These are phyloP conservation scores for Morone chrysops DNA, from an alignment of 2,113 vertebrate species.

Conservation along the genomic window DNA sequence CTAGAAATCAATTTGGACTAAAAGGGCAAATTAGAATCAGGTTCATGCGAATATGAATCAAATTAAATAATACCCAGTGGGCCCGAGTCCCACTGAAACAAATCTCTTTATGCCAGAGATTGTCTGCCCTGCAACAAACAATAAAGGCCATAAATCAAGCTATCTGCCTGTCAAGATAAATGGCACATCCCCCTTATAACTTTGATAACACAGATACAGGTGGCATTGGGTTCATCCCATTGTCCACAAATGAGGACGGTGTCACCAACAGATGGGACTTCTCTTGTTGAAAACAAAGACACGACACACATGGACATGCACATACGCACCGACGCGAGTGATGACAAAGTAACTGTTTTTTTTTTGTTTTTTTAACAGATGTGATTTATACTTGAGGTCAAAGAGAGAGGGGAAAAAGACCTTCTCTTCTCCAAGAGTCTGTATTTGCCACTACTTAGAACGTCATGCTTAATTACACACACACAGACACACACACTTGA, in stretches of 20 bases:
- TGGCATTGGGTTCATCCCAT: conserved; percentile 55
- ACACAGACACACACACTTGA: conserved; percentile 44
- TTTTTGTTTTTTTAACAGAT: conserved; percentile 3
- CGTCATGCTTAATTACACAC: conserved; percentile 40
- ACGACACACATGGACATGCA: conserved; percentile 12
- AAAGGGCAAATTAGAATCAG: conserved; percentile 23
- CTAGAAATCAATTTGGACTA: conserved; percentile 13
- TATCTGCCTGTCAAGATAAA: conserved; percentile 52
- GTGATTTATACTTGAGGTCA: conserved; percentile 23
- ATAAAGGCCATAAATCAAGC: conserved; percentile 65
- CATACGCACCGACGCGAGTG: neutral
- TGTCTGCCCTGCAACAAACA: conserved; percentile 43
- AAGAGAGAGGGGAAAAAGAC: neutral
- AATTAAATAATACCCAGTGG: conserved; percentile 33
- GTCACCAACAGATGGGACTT: conserved; percentile 55
- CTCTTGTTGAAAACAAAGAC: conserved; percentile 37
- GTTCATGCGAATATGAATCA: conserved; percentile 36
- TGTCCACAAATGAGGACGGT: conserved; percentile 55
- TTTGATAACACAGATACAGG: conserved; percentile 62
- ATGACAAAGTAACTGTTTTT: conserved; percentile 4
- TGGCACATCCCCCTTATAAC: conserved; percentile 39
- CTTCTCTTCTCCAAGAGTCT: conserved; percentile 15
- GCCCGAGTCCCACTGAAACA: conserved; percentile 18
- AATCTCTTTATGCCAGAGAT: conserved; percentile 11
- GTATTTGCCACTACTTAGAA: conserved; percentile 16